These are phyloP conservation scores for Gasteruption jaculator DNA, from an alignment of 2,888 invertebrate species.

Conservation along the genomic window DNA sequence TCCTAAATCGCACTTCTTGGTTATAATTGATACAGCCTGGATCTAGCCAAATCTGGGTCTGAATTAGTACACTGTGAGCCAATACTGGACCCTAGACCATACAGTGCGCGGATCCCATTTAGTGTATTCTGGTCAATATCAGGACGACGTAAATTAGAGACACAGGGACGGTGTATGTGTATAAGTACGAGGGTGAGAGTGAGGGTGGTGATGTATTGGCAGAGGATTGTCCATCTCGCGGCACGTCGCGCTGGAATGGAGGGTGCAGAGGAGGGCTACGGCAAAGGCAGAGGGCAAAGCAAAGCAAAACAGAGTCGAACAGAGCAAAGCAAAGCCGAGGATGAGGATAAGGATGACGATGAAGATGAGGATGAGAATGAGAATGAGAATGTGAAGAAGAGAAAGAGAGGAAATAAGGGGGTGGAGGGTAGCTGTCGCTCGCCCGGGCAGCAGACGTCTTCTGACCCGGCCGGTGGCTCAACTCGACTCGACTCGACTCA, in stretches of 20 bases:
- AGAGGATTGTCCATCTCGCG: conserved; percentile 42
- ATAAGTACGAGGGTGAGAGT: conserved; percentile 11
- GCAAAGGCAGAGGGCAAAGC: conserved; percentile 26
- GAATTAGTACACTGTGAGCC: too few relatives aligned
- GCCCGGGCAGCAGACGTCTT: conserved; percentile 53
- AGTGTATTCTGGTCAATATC: too few relatives aligned
- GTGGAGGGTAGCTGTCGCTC: conserved; percentile 48
- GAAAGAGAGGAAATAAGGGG: conserved; percentile 27
- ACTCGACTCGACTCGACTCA: conserved; percentile 40
- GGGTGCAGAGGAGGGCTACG: conserved; percentile 35
- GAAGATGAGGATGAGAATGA: too few relatives aligned
- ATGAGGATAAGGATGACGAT: too few relatives aligned
- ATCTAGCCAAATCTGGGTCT: too few relatives aligned
- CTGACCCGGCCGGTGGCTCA: conserved; percentile 53
- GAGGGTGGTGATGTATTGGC: conserved; percentile 28
- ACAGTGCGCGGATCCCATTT: too few relatives aligned
- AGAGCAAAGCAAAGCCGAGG: too few relatives aligned
- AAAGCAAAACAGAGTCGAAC: too few relatives aligned
- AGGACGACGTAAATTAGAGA: too few relatives aligned
- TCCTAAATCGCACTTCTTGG: too few relatives aligned
- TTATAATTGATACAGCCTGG: too few relatives aligned
- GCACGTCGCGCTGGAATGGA: conserved; percentile 41
- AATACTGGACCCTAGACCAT: too few relatives aligned
- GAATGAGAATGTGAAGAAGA: conserved; percentile 13
- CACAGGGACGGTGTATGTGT: not conserved